A percentile compares a stretch with the other conserved stretches of the same genome.
phyloP scores from a whole-genome alignment of 30 jellyfish, hydroid and myxozoan species.

The Clytia hemisphaerica region DNA sequence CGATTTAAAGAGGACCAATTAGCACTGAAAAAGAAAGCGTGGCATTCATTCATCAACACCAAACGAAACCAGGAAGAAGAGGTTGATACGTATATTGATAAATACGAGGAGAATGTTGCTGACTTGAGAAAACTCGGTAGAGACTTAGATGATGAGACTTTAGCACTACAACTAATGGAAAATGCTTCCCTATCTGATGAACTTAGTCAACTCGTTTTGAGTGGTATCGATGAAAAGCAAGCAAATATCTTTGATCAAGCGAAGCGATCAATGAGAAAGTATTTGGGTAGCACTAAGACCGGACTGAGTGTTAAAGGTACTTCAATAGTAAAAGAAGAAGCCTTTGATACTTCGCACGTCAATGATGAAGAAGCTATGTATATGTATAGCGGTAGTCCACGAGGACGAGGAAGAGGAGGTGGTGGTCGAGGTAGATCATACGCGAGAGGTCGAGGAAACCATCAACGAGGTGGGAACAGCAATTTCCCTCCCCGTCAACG shows the following conservation, averaged over 20 bases:
- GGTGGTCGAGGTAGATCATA: slow-evolving; percentile 7
- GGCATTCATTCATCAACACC: slow-evolving; percentile 23
- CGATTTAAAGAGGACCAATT: slow-evolving; percentile 25
- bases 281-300: slow-evolving; percentile 5
- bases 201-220: slow-evolving; percentile 7
- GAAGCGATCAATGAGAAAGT: slow-evolving; percentile 3
- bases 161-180: slow-evolving; percentile 14
- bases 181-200: slow-evolving; percentile 15
- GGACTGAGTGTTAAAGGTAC: slow-evolving; percentile 16
- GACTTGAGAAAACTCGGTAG: slow-evolving; percentile 9
- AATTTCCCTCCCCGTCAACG: neutral
- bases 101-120: neutral
- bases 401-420: neutral
- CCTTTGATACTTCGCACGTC: slow-evolving; percentile 7
- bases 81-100: slow-evolving; percentile 11
- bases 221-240: slow-evolving; percentile 18
- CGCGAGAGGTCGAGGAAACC: slow-evolving; percentile 14
- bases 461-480: slow-evolving; percentile 10
- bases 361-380: slow-evolving; percentile 14
- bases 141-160: slow-evolving; percentile 6
- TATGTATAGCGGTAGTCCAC: neutral
- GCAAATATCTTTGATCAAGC: slow-evolving; percentile 18
- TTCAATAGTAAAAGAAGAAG: neutral
- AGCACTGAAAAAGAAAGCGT: slow-evolving; percentile 25
- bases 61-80: slow-evolving; percentile 15